Base-by-base conservation (phyloP, 1,140 invertebrate genomes). In the Drosophila ercepeae region DNA sequence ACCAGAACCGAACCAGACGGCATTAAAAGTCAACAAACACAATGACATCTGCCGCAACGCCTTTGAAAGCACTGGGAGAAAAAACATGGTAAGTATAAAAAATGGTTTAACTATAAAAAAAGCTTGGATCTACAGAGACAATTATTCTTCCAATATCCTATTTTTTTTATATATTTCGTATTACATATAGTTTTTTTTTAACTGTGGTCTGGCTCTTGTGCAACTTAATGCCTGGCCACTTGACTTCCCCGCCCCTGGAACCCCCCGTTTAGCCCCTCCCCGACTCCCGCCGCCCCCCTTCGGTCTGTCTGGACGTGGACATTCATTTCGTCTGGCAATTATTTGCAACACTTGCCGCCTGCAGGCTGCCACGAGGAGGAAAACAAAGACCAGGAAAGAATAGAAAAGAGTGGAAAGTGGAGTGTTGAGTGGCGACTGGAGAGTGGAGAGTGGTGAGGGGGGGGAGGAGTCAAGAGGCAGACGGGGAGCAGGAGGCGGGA, bases 291-390 rank as follows among this genome's bases (percentile, higher is more conserved):
- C 11, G 8, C 29, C 44, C 27, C 54, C 19, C 25, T 6, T 9
- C 3, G 46, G 4, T 9, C 61, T 45, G 64, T 68, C 64, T 68
- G 64, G 61, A 53, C 45, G 49, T 73, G 69, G 65, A 69, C 70
- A 72, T 72, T 72, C 68, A 63, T 60, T 63, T 51, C 69, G 69
- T 73, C 69, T 73, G 69, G 69, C 68, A 72, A 72, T 72, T 72
- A 72, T 72, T 72, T 72, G 69, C 68, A 72, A 72, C 69, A 72
- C 69, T 72, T 72, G 68, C 69, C 48, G 45, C 58, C 50, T 42
- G 59, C 48, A 60, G 57, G 18, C 57, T 54, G 57, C 27, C 19
- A 48, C 21, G n/a, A 14, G 8, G 9, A 34, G 27, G 44, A 45
- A 60, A 60, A 72, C 67, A 72, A 59, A 60, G 54, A 60, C 32